A percentile compares a stretch with the other conserved stretches of the same genome.
These are phyloP conservation scores for Chaitophorus viminalis DNA, from an alignment of 2,888 invertebrate genomes.

Conservation along the genomic window DNA sequence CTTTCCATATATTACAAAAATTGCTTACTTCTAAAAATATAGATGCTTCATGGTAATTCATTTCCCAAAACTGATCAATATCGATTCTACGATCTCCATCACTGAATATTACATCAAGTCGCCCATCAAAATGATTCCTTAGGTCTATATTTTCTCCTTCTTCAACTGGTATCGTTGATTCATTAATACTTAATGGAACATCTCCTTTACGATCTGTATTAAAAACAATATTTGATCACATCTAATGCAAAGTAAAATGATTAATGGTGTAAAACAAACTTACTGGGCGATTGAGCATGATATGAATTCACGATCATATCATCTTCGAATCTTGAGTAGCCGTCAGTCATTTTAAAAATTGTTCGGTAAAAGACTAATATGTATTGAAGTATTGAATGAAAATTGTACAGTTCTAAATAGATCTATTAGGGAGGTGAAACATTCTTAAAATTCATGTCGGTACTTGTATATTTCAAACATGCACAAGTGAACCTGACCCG, in stretches of 20 bases:
- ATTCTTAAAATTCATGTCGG: neutral
- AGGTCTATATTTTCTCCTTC: constrained; percentile 58
- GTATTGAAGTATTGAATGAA: neutral
- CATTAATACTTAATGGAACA: constrained; percentile 35
- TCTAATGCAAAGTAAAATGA: neutral
- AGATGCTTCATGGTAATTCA: constrained; percentile 90
- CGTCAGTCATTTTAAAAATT: constrained; percentile 33
- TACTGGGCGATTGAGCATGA: constrained; percentile 55
- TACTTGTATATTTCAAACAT: neutral
- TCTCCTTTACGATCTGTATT: constrained; percentile 36
- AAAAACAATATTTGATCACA: neutral
- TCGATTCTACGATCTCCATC: constrained; percentile 61
- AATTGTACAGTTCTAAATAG: neutral
- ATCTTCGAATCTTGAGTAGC: constrained; percentile 56
- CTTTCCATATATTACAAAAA: neutral
- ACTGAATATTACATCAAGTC: constrained; percentile 55
- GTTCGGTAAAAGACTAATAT: neutral
- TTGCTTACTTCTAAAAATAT: constrained; percentile 81
- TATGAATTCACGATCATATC: constrained; percentile 52
- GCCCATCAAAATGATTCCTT: constrained; percentile 53
- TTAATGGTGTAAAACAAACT: neutral
- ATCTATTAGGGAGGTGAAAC: neutral
- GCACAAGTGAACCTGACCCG: constrained; percentile 7
- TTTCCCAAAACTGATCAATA: constrained; percentile 73
- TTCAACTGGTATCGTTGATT: constrained; percentile 38